Evolutionary conservation across 2,797 vertebrate genomes (phyloP).

Genomic region (Poeciliopsis paucimaculata): DNA sequence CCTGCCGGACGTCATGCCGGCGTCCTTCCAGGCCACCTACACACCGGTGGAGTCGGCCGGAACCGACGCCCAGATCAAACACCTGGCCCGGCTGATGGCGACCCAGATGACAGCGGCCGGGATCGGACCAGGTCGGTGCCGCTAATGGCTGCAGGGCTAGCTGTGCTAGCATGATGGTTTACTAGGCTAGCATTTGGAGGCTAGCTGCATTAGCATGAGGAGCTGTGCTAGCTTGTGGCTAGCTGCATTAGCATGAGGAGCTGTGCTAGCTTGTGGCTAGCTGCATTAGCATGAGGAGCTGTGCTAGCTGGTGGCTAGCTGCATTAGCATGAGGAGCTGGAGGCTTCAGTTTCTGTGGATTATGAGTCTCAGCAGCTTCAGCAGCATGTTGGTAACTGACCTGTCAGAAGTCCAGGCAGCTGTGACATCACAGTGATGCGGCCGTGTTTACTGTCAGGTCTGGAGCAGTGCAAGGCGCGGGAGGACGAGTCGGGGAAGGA

Average conservation of each 20-base stretch:
- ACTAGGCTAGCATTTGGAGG: too few species aligned
- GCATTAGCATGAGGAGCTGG: too few species aligned
- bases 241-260: too few species aligned
- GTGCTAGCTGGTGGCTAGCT: too few species aligned
- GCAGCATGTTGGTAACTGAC: neutral
- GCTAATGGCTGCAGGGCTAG: neutral
- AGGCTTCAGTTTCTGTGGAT: too few species aligned
- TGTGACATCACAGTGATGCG: neutral
- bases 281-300: too few species aligned
- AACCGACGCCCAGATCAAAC: conserved; percentile 94
- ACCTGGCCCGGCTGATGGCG: conserved; percentile 92
- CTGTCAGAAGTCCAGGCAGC: neutral
- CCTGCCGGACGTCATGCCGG: conserved; percentile 93
- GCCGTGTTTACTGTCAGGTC: conserved; percentile 64
- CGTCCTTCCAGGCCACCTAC: conserved; percentile 96
- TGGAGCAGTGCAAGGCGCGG: conserved; percentile 88
- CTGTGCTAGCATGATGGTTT: too few species aligned
- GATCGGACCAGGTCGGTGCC: conserved; percentile 87
- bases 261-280: too few species aligned
- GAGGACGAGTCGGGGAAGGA: conserved; percentile 82
- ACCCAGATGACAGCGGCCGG: conserved; percentile 93
- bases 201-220: too few species aligned
- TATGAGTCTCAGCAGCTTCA: too few species aligned
- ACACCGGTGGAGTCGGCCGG: conserved; percentile 95
- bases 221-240: too few species aligned